A percentile compares a stretch with the other conserved stretches of the same genome.
Conservation (phyloP, 2,113 vertebrate species). For the Elachura formosa region DNA sequence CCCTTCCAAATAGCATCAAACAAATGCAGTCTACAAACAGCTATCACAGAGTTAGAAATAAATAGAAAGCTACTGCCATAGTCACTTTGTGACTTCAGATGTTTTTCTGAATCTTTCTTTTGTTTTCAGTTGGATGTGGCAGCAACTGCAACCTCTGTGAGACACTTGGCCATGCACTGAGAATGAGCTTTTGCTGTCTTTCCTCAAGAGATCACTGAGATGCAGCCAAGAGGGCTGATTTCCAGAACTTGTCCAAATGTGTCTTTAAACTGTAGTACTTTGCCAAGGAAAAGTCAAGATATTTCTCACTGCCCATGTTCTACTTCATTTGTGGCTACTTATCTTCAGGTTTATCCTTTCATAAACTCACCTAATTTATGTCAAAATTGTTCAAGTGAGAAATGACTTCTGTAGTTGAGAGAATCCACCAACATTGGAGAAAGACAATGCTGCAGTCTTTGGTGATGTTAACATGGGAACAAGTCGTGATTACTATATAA, state of each 20-base stretch:
- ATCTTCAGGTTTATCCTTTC: neutral
- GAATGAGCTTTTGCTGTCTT: neutral
- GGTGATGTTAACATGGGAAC: neutral
- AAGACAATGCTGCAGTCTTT: neutral
- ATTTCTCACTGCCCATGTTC: neutral
- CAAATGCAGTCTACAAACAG: neutral
- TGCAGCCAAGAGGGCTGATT: neutral
- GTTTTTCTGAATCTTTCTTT: neutral
- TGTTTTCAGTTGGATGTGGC: neutral
- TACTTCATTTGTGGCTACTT: neutral
- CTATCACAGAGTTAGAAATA: neutral
- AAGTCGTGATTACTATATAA: neutral
- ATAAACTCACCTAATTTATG: neutral
- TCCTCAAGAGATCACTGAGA: neutral
- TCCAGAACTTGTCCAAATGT: neutral
- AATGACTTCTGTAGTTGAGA: neutral
- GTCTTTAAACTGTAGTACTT: neutral
- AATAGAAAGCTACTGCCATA: neutral
- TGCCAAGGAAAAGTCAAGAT: neutral
- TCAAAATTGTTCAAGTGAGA: neutral
- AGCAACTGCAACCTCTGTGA: neutral
- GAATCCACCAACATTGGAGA: neutral
- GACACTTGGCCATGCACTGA: accelerated
- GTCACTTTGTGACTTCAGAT: neutral
- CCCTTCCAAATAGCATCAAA: neutral